Conservation (phyloP, 2,888 invertebrate species). For the Hypselothyrea guttata region DNA sequence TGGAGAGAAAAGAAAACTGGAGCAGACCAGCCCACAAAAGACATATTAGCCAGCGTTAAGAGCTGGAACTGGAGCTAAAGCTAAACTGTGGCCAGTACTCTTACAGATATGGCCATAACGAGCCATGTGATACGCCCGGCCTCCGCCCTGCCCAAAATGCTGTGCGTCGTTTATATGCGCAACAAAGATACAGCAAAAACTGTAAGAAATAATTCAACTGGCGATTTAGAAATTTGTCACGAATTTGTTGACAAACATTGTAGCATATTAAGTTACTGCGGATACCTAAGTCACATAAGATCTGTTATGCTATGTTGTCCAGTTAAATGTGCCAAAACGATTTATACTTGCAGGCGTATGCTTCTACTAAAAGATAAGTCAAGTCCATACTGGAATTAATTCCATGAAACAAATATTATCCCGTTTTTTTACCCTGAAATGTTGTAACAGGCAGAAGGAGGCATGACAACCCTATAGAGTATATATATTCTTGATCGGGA, state of each 20-base stretch:
- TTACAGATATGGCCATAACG: conserved; percentile 46
- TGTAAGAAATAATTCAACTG: conserved; percentile 9
- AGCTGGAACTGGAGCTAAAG: not conserved
- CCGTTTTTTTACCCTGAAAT: too few relatives aligned
- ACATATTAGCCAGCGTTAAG: conserved; percentile 17
- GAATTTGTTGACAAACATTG: conserved; percentile 38
- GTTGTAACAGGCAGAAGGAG: too few relatives aligned
- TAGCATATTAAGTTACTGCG: conserved; percentile 31
- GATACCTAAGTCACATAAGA: conserved; percentile 8
- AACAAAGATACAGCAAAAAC: conserved; percentile 8
- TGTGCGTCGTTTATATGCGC: conserved; percentile 42
- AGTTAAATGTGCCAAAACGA: too few relatives aligned
- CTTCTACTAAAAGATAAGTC: too few relatives aligned
- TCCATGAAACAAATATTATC: too few relatives aligned
- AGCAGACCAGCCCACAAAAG: conserved; percentile 32
- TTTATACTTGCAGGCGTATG: too few relatives aligned
- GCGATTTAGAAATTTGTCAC: conserved; percentile 63
- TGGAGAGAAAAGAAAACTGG: conserved; percentile 54
- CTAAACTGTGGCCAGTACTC: not conserved
- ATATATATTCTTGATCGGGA: too few relatives aligned
- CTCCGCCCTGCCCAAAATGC: conserved; percentile 45
- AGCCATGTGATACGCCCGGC: conserved; percentile 31
- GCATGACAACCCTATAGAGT: too few relatives aligned
- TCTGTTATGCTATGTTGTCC: not conserved
- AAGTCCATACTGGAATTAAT: too few relatives aligned